Conservation (phyloP, 1,140 invertebrate species). For the Antheraea pernyi region DNA sequence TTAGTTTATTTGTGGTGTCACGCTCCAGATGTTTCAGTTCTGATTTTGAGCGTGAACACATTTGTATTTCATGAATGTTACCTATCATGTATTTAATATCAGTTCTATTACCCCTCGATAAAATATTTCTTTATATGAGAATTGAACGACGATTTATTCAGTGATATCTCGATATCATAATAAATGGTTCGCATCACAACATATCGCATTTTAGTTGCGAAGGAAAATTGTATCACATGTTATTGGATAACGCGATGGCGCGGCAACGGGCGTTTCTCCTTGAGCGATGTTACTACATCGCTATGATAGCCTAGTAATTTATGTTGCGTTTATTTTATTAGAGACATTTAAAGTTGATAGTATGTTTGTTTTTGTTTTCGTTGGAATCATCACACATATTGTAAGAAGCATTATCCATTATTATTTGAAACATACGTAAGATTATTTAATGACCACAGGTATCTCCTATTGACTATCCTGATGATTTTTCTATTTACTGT, state of each 20-base stretch:
- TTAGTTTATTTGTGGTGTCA: no score
- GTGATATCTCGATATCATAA: background rate
- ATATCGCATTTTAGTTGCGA: conserved; percentile 8
- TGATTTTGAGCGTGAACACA: no score
- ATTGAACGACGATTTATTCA: conserved; percentile 1
- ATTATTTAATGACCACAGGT: no score
- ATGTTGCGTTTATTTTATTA: background rate
- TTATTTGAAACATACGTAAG: no score
- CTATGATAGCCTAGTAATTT: conserved; percentile 9
- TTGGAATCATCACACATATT: no score
- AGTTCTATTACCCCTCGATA: background rate
- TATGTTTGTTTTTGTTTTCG: no score
- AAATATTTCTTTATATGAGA: background rate
- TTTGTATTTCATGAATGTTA: background rate
- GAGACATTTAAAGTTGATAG: background rate
- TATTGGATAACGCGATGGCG: background rate
- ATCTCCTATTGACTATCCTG: no score
- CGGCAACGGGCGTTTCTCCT: background rate
- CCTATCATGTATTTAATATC: background rate
- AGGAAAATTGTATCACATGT: conserved; percentile 13
- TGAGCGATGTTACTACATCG: background rate
- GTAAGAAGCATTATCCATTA: no score
- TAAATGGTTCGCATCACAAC: conserved; percentile 9
- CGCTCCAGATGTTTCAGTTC: no score
- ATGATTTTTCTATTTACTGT: no score